Evolutionary conservation across 1,140 invertebrate species (phyloP).

Genomic region (Neuroterus valhalla): DNA sequence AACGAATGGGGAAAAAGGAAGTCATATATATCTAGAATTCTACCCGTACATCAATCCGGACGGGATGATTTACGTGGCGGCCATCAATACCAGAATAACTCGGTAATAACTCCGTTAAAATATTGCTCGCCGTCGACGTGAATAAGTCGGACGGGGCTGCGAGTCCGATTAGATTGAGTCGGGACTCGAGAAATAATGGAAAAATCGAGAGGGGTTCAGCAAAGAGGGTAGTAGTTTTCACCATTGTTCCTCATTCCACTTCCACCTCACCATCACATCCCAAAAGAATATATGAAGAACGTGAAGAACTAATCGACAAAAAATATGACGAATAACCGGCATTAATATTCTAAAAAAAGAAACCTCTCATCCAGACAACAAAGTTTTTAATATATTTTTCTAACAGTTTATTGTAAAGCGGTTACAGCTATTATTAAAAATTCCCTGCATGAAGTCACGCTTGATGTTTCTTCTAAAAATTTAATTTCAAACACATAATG

Average conservation of each 20-base stretch:
- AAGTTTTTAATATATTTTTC: no score
- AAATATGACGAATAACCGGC: no score
- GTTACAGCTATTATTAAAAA: no score
- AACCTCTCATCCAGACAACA: no score
- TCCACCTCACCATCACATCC: background rate
- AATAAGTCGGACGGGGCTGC: conserved; percentile 45
- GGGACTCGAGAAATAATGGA: conserved; percentile 40
- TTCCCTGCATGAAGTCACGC: no score
- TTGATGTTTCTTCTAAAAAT: no score
- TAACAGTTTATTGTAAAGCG: no score
- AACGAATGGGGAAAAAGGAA: conserved; percentile 46
- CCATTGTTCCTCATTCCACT: background rate
- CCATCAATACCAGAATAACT: conserved; percentile 69
- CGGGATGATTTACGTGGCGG: conserved; percentile 66
- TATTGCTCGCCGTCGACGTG: conserved; percentile 54
- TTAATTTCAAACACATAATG: no score
- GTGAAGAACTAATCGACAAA: no score
- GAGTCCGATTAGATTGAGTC: conserved; percentile 49
- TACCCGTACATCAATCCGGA: conserved; percentile 62
- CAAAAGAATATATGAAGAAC: no score
- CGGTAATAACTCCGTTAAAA: conserved; percentile 67
- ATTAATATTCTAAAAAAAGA: no score
- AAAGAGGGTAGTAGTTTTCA: conserved; percentile 1
- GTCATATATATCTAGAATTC: background rate
- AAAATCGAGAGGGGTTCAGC: conserved; percentile 34